These are phyloP conservation scores for Ophthalmolycus amberensis DNA, from an alignment of 2,113 vertebrate species.

Conservation along the genomic window DNA sequence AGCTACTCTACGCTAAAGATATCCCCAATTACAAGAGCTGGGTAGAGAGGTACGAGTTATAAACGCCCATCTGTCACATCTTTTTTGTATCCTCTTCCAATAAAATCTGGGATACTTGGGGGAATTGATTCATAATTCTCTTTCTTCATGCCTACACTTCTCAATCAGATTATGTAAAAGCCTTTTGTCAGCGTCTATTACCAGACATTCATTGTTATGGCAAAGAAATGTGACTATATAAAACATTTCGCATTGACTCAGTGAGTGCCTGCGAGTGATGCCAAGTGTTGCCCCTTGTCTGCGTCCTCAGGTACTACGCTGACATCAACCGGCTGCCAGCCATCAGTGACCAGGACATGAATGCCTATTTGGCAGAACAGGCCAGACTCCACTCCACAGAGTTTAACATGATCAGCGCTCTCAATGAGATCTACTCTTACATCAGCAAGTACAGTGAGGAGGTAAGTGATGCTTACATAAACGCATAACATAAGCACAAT, in stretches of 20 bases:
- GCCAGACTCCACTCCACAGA: constrained; percentile 93
- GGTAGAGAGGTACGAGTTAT: constrained; percentile 92
- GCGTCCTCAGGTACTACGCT: constrained; percentile 92
- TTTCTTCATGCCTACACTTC: constrained; percentile 21
- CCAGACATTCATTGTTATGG: constrained; percentile 23
- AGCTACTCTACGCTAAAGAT: constrained; percentile 98
- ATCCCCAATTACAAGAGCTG: constrained; percentile 99
- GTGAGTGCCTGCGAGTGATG: constrained; percentile 13
- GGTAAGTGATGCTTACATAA: constrained; percentile 77
- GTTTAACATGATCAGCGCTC: constrained; percentile 97
- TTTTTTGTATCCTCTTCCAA: constrained; percentile 46
- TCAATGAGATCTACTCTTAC: constrained; percentile 99
- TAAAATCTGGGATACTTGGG: constrained; percentile 32
- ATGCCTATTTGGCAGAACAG: constrained; percentile 98
- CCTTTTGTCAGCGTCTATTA: constrained; percentile 20
- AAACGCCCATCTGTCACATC: background rate
- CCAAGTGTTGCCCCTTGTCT: constrained; percentile 43
- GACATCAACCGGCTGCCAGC: constrained; percentile 96
- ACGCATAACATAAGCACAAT: background rate
- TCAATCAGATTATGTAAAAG: constrained; percentile 41
- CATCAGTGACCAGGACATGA: constrained; percentile 99
- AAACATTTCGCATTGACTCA: constrained; percentile 15
- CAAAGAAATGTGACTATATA: constrained; percentile 30
- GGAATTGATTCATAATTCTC: constrained; percentile 50
- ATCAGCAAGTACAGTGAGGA: constrained; percentile 98